Evolutionary conservation across 1,140 invertebrate species (phyloP), one percentile per base, ranked within the genome.

Genomic region (Magallana angulata): DNA sequence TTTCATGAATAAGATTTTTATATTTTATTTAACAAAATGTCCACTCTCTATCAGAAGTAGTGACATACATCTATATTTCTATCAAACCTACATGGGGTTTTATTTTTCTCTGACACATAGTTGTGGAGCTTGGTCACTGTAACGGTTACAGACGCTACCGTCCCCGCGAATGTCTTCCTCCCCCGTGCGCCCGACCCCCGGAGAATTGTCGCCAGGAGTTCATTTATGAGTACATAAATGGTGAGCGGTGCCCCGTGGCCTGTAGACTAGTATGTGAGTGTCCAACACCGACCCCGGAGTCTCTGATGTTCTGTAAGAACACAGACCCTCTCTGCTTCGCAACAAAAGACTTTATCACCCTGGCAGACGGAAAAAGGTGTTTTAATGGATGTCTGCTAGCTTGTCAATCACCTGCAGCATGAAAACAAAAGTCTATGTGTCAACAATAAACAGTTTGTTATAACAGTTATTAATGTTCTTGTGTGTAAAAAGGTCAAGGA

Each of bases 351-450:
- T 76, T 30, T 9, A 76, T 76, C 3, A 76, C 68, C 0, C 24
- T 76, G 14, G 24, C 5, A 3, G 8, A 76, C 24, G 24, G 68
- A 76, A 76, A 36, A 24, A 9, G 1, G 7, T 76, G 68, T 12
- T 76, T 76, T 76, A 76, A 76, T 76, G 68, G 68, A 1, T 76
- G 68, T 12, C 24, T 36, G 9, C 24, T 76, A 36, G 68, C 68
- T 76, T 76, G 68, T 76, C 68, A 76, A 30, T 8, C 8, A 6
- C 36, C 36, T 48, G 12, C 14, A 9, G 36, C 36, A 5, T 48
- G 36, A 48, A 48, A 0, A 48, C 2, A 48, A 48, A 48, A 48
- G 36, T 48, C 5, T 48, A 2, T 48, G 5, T 48, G 3, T 4
- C 36, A 48, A 48, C 36, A 48, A 48, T 48, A 48, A 48, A 48